These are phyloP conservation scores for Siphamia tubifer DNA, from an alignment of 2,113 vertebrate genomes.

Conservation along the genomic window DNA sequence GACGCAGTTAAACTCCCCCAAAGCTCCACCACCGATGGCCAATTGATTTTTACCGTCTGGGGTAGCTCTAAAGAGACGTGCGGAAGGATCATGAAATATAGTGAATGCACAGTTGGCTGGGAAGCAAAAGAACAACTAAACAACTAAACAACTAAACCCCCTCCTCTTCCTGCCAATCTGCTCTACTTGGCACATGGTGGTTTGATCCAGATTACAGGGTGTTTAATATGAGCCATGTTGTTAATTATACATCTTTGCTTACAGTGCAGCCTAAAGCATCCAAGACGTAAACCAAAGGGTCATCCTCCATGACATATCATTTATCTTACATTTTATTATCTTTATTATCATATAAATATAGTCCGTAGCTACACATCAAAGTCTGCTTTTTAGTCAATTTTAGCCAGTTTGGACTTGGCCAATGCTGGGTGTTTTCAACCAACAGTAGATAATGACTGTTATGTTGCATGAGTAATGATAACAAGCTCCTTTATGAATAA, in stretches of 20 bases:
- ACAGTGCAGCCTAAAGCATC: slow-evolving; percentile 37
- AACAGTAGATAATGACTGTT: too few species aligned
- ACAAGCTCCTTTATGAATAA: slow-evolving; percentile 12
- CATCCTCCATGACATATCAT: background rate
- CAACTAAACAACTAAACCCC: slow-evolving; percentile 7
- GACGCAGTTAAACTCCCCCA: slow-evolving; percentile 17
- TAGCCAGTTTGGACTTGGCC: too few species aligned
- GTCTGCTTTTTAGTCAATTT: too few species aligned
- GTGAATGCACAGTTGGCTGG: slow-evolving; percentile 38
- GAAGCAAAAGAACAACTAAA: slow-evolving; percentile 28
- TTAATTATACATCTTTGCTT: slow-evolving; percentile 68
- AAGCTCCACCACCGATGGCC: slow-evolving; percentile 32
- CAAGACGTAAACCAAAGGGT: background rate
- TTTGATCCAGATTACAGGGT: slow-evolving; percentile 70
- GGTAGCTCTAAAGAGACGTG: slow-evolving; percentile 9
- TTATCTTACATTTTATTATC: background rate
- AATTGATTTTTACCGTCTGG: slow-evolving; percentile 53
- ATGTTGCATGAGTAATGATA: slow-evolving; percentile 14
- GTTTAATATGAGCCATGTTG: slow-evolving; percentile 54
- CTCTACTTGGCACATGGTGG: slow-evolving; percentile 51
- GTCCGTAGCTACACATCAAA: background rate
- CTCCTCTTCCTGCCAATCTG: slow-evolving; percentile 57
- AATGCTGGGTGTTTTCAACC: too few species aligned
- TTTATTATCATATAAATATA: background rate
- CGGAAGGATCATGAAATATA: slow-evolving; percentile 38